Evolutionary conservation across 2,113 vertebrate genomes (phyloP).

Genomic region (Syngnathus floridae): DNA sequence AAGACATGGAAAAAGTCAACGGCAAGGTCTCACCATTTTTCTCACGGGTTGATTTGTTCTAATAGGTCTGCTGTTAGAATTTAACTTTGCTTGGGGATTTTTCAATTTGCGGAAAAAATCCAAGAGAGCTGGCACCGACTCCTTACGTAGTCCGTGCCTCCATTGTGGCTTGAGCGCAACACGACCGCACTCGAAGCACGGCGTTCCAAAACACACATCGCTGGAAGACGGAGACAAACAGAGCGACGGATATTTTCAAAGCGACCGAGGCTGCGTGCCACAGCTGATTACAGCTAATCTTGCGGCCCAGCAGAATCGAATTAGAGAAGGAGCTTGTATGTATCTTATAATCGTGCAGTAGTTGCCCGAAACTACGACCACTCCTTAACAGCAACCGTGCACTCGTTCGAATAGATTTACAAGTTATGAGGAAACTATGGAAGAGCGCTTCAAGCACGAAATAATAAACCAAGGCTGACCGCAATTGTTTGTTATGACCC

Average conservation of each 20-base stretch:
- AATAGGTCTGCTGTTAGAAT: too few species aligned
- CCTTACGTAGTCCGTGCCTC: too few species aligned
- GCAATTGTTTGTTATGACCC: neutral
- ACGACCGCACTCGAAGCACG: conserved; percentile 39
- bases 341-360: conserved; percentile 48
- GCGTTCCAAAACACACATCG: conserved; percentile 51
- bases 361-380: conserved; percentile 14
- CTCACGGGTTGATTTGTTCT: too few species aligned
- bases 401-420: neutral
- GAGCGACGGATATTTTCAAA: conserved; percentile 7
- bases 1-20: too few species aligned
- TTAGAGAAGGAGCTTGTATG: conserved; percentile 39
- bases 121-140: conserved; percentile 47
- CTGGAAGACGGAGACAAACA: conserved; percentile 8
- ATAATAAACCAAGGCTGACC: neutral
- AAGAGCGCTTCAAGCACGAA: neutral
- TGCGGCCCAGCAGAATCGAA: conserved; percentile 50
- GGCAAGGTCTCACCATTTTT: too few species aligned
- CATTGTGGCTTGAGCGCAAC: conserved; percentile 20
- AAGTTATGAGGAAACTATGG: neutral
- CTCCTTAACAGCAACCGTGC: neutral
- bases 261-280: conserved; percentile 14
- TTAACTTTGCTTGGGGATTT: too few species aligned
- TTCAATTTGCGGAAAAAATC: too few species aligned
- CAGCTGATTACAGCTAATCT: conserved; percentile 46